These are phyloP conservation scores for Notiomystis cincta DNA, from an alignment of 2,113 vertebrate genomes.

Conservation along the genomic window DNA sequence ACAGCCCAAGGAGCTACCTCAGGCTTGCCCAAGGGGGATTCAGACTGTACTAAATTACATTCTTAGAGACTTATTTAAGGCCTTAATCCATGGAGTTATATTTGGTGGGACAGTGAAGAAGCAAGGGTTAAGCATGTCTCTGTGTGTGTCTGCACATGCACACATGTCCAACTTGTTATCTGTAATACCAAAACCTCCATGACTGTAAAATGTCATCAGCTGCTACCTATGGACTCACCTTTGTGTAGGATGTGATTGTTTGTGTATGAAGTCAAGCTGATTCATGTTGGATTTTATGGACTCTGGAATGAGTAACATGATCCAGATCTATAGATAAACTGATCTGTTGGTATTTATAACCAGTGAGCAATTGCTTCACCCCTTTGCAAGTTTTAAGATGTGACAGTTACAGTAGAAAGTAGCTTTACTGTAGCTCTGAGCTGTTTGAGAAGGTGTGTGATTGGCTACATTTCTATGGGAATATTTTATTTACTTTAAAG, in stretches of 20 bases:
- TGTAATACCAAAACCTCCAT: not conserved
- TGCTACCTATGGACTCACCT: conserved; percentile 3
- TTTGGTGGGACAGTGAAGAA: conserved; percentile 26
- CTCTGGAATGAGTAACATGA: conserved; percentile 46
- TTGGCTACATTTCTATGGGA: not conserved
- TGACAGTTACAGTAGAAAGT: not conserved
- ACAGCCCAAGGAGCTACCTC: conserved; percentile 26
- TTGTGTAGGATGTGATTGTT: not conserved
- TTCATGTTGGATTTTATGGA: conserved; percentile 29
- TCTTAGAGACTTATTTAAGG: conserved; percentile 20
- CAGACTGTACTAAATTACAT: conserved; percentile 20
- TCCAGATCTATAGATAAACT: conserved; percentile 59
- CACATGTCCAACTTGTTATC: not conserved
- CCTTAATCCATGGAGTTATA: conserved; percentile 42
- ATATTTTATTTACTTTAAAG: conserved; percentile 9
- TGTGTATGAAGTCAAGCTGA: not conserved
- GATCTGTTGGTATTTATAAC: conserved; percentile 54
- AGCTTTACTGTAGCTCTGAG: not conserved
- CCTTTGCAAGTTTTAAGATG: not conserved
- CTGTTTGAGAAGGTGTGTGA: not conserved
- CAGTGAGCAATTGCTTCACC: conserved; percentile 23
- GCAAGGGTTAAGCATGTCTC: not conserved
- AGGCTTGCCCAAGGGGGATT: conserved; percentile 3
- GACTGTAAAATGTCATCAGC: not conserved
- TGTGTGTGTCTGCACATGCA: not conserved